phyloP scores from a whole-genome alignment of 2,888 invertebrate genomes.

The Subacronicta megacephala region DNA sequence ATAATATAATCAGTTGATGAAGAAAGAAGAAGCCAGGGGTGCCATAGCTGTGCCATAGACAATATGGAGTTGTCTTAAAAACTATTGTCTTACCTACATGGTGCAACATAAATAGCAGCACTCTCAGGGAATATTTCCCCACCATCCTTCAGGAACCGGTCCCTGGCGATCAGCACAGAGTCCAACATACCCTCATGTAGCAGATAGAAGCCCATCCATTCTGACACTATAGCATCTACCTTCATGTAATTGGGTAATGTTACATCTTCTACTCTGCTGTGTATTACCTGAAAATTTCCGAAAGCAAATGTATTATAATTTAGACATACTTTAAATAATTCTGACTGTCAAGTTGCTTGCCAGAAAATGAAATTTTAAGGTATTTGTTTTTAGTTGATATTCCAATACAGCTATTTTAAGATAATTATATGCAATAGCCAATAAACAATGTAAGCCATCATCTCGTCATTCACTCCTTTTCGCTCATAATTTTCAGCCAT shows the following conservation, averaged over 20 bases:
- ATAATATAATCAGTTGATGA: no score
- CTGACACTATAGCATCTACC: slow-evolving; percentile 97
- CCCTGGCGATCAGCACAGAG: slow-evolving; percentile 95
- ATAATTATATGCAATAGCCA: no score
- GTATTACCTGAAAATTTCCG: slow-evolving; percentile 90
- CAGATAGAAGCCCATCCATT: slow-evolving; percentile 99
- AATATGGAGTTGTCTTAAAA: neutral
- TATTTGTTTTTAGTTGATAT: no score
- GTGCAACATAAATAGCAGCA: slow-evolving; percentile 90
- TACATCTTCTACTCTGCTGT: slow-evolving; percentile 94
- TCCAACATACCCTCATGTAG: slow-evolving; percentile 98
- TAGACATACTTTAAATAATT: no score
- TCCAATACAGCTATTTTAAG: no score
- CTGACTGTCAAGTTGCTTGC: no score
- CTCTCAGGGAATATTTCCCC: slow-evolving; percentile 94
- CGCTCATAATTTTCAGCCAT: no score
- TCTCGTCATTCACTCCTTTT: no score
- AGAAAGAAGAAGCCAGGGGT: no score
- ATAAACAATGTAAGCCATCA: no score
- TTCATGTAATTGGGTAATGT: slow-evolving; percentile 90
- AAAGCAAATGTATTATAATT: neutral
- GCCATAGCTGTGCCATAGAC: no score
- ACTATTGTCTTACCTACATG: slow-evolving; percentile 90
- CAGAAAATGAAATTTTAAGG: no score
- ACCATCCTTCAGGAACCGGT: slow-evolving; percentile 93